A percentile compares a stretch with the other conserved stretches of the same genome.
Conservation (phyloP, 2,888 invertebrate genomes). For the Lycia hirtaria region DNA sequence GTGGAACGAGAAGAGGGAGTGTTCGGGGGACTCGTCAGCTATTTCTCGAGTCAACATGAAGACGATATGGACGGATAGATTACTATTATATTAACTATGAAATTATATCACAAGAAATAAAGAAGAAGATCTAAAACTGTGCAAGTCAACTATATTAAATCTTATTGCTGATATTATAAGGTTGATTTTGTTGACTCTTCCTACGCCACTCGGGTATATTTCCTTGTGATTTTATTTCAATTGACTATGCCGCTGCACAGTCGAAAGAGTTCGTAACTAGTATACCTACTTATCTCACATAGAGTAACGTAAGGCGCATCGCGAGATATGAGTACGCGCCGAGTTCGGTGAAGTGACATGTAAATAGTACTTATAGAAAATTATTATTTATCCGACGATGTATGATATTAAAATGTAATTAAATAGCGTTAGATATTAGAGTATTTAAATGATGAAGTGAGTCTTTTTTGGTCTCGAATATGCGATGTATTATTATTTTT, state of each 20-base stretch:
- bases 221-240: too few relatives aligned
- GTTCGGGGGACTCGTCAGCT: constrained; percentile 95
- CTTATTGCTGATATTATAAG: too few relatives aligned
- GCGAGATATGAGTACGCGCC: constrained; percentile 8
- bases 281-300: constrained; percentile 2
- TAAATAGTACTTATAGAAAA: constrained; percentile 65
- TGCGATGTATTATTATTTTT: constrained; percentile 81
- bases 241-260: background rate
- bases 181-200: too few relatives aligned
- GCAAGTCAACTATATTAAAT: too few relatives aligned
- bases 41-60: constrained; percentile 95
- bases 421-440: constrained; percentile 56
- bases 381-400: constrained; percentile 66
- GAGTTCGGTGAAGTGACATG: constrained; percentile 42
- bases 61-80: constrained; percentile 91
- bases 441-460: constrained; percentile 57
- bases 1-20: constrained; percentile 86
- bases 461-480: constrained; percentile 82
- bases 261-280: background rate
- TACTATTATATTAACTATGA: background rate
- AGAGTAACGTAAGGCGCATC: background rate
- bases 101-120: too few relatives aligned
- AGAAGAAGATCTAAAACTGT: too few relatives aligned
- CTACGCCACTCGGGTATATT: too few relatives aligned
- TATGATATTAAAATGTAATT: constrained; percentile 70